These are phyloP conservation scores for Bombyx huttoni DNA, from an alignment of 2,888 invertebrate species.

Conservation along the genomic window DNA sequence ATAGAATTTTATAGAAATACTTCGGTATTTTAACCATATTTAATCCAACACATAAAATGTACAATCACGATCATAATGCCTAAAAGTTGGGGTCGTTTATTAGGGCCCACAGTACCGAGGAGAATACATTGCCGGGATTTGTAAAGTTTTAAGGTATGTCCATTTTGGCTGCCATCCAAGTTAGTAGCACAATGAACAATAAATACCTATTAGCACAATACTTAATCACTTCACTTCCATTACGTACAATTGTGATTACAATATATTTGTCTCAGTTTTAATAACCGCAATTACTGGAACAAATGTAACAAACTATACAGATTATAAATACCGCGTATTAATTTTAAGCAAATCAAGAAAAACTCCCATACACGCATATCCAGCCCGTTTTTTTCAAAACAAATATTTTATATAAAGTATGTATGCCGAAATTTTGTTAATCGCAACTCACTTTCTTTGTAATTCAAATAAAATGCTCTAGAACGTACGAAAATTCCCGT, in stretches of 20 bases:
- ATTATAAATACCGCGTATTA: too few relatives aligned
- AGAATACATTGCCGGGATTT: conserved; percentile 48
- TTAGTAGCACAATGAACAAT: conserved; percentile 56
- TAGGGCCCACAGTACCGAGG: background rate
- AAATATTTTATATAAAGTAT: too few relatives aligned
- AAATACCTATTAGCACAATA: conserved; percentile 53
- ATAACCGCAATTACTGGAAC: conserved; percentile 4
- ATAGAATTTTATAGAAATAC: too few relatives aligned
- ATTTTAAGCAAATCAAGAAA: too few relatives aligned
- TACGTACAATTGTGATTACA: conserved; percentile 19
- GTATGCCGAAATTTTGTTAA: too few relatives aligned
- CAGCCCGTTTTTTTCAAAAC: too few relatives aligned
- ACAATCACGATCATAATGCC: background rate
- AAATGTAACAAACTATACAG: too few relatives aligned
- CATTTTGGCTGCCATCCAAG: conserved; percentile 50
- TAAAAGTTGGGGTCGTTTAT: background rate
- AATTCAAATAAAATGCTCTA: too few relatives aligned
- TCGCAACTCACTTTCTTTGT: too few relatives aligned
- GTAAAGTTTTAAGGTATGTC: conserved; percentile 45
- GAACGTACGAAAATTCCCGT: too few relatives aligned
- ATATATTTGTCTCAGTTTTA: conserved; percentile 6
- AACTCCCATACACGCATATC: too few relatives aligned
- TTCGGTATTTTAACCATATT: background rate
- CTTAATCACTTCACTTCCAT: conserved; percentile 60
- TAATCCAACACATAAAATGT: background rate